Percentiles rank a stretch among this genome's conserved stretches.
phyloP scores from a whole-genome alignment of 1,140 invertebrate genomes.

The Drosophila ficusphila region DNA sequence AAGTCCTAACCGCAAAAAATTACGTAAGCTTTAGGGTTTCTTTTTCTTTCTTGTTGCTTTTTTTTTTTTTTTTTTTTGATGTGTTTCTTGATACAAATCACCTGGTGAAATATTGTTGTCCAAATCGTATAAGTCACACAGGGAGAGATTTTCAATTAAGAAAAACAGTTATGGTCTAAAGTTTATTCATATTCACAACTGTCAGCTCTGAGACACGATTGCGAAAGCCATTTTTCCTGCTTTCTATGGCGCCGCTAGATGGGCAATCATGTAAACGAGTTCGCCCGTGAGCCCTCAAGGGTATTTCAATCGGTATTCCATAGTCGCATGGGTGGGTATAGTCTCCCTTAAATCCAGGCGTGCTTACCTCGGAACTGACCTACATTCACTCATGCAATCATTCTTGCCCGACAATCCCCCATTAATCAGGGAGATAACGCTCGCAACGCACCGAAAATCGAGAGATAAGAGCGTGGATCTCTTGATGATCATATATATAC shows the following conservation, averaged over 20 bases:
- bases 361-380: slow-evolving; percentile 15
- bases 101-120: background rate
- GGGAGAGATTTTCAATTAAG: background rate
- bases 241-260: background rate
- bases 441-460: background rate
- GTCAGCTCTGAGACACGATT: too few species aligned
- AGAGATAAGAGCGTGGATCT: slow-evolving; percentile 7
- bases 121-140: background rate
- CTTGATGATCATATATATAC: background rate
- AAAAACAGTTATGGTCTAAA: background rate
- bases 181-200: background rate
- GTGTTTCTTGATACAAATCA: background rate
- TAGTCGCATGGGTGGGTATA: background rate
- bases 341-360: slow-evolving; percentile 3
- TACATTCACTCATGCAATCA: slow-evolving; percentile 2
- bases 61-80: background rate
- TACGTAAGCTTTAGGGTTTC: background rate
- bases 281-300: background rate
- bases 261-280: background rate
- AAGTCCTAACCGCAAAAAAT: background rate
- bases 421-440: slow-evolving; percentile 23
- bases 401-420: slow-evolving; percentile 14
- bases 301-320: slow-evolving; percentile 11
- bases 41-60: background rate
- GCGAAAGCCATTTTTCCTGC: background rate